phyloP scores from a whole-genome alignment of 2,113 vertebrate genomes.

The Platysteira castanea region DNA sequence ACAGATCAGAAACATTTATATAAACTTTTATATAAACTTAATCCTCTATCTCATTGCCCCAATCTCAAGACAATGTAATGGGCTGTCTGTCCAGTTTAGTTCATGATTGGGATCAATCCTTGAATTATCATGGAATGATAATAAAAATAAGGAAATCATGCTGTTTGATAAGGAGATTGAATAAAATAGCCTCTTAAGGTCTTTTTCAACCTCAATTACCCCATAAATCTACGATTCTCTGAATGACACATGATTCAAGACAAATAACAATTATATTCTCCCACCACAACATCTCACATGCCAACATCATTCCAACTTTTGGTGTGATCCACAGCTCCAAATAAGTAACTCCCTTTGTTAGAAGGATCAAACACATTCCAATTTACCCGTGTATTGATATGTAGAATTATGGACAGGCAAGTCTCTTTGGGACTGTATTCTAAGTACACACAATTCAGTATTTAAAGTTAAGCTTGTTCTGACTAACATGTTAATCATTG shows the following conservation, averaged over 20 bases:
- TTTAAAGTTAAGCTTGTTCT: neutral
- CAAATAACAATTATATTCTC: neutral
- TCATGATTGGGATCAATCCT: neutral
- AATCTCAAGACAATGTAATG: neutral
- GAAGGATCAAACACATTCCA: neutral
- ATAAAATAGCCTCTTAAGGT: neutral
- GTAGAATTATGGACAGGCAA: neutral
- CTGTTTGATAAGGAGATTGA: neutral
- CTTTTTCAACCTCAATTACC: neutral
- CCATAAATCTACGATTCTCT: neutral
- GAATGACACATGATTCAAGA: neutral
- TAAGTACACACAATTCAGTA: neutral
- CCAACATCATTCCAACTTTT: neutral
- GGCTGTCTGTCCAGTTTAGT: neutral
- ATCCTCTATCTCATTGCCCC: neutral
- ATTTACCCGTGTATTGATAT: neutral
- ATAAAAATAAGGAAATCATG: neutral
- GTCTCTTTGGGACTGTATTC: neutral
- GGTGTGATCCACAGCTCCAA: neutral
- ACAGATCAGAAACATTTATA: neutral
- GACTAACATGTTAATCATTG: neutral
- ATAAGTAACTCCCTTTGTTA: accelerated
- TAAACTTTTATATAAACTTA: neutral
- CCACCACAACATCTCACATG: neutral
- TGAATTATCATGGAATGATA: neutral